Percentiles rank a stretch among this genome's conserved stretches.
Conservation (phyloP, 2,797 vertebrate genomes). For the Aratinga solstitialis region DNA sequence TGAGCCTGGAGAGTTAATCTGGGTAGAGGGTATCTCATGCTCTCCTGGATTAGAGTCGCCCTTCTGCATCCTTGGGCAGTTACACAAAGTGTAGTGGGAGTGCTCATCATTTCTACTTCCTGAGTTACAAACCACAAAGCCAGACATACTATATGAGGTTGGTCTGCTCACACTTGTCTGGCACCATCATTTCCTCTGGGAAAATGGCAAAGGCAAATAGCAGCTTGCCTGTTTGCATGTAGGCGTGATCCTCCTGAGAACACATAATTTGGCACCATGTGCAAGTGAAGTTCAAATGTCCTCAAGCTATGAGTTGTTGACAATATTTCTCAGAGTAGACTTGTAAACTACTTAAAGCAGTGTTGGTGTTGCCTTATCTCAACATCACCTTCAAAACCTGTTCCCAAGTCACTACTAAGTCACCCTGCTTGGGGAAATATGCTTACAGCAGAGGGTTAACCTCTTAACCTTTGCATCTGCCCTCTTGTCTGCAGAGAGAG, state of each 20-base stretch:
- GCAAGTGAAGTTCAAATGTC: background rate
- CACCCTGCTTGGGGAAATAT: background rate
- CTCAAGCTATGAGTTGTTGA: constrained; percentile 40
- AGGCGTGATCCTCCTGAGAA: constrained; percentile 54
- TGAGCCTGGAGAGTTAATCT: background rate
- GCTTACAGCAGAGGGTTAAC: background rate
- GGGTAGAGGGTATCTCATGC: background rate
- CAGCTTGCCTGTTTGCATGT: constrained; percentile 54
- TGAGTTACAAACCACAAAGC: background rate
- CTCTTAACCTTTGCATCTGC: background rate
- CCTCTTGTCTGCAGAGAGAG: background rate
- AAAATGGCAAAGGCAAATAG: constrained; percentile 58
- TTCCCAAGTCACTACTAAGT: background rate
- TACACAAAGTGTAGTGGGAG: background rate
- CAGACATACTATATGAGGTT: background rate
- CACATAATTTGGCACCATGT: background rate
- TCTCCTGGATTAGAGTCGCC: background rate
- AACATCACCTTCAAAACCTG: background rate
- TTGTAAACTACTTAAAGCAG: background rate
- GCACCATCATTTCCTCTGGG: constrained; percentile 59
- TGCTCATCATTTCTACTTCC: background rate
- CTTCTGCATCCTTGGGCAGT: background rate
- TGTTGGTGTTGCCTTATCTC: background rate
- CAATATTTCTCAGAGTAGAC: constrained; percentile 17
- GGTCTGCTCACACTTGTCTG: constrained; percentile 61